Evolutionary conservation across 2,113 vertebrate species (phyloP), one percentile per base, ranked within the genome.

Genomic region (Melanocharis versteri): DNA sequence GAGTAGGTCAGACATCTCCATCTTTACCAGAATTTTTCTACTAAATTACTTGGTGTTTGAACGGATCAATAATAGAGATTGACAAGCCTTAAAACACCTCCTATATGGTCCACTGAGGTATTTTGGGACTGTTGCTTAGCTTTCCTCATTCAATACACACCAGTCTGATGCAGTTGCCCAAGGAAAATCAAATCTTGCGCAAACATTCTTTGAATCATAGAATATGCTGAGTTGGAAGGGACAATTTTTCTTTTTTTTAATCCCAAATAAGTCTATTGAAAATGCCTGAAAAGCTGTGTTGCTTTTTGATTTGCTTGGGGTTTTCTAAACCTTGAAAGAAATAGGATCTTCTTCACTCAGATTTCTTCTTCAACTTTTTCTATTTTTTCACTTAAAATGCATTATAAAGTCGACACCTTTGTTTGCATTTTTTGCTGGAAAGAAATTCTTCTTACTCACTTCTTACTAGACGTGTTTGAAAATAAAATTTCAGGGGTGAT

Each of bases 21-120:
- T 65, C 9, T 56, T 75, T 89, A 37, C 27, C 27, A 51, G 45
- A 50, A 50, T 75, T 70, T 73, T 7, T 31, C 33, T 54, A 70
- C 40, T 89, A 47, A 78, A 83, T 60, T 39, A 44, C 10, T 21
- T 53, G 31, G 47, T 48, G 6, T 40, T 70, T 64, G 13, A 21
- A 50, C 45, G 28, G 44, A 53, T 62, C 10, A 53, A 8, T 40
- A 48, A 50, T 2, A 42, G 45, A 60, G 28, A 42, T 15, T 17
- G 23, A 70, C 0, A 0, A 54, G 23, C 35, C 15, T 45, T 75
- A 37, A 68, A 73, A 61, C 1, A 3, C 22, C 6, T 2, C 2
- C 11, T 51, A 2, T 57, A 54, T 17, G 26, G 23, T 23, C n/a
- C 9, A 48, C 33, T 44, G 24, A 44, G 80, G 11, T 31, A 4